A percentile compares a stretch with the other conserved stretches of the same genome.
Evolutionary conservation across 1,140 invertebrate genomes (phyloP).

Genomic region (Monochamus saltuarius): DNA sequence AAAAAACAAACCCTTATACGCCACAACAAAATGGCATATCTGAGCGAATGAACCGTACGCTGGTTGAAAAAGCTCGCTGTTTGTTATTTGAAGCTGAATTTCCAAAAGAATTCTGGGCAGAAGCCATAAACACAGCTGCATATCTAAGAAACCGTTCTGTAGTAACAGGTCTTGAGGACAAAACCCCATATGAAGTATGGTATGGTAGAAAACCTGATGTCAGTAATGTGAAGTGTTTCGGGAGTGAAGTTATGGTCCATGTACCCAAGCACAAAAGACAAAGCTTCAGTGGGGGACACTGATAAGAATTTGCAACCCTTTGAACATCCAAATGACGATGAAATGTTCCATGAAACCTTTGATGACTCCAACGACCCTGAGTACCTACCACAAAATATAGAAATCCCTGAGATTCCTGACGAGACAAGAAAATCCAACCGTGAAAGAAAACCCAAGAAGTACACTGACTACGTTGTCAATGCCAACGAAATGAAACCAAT

Average conservation of each 20-base stretch:
- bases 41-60: conserved; percentile 49
- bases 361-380: conserved; percentile 4
- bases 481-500: conserved; percentile 2
- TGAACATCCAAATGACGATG: conserved; percentile 1
- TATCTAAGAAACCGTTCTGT: conserved; percentile 49
- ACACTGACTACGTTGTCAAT: conserved; percentile 1
- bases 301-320: background rate
- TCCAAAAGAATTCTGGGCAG: conserved; percentile 46
- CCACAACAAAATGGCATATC: conserved; percentile 51
- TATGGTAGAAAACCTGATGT: no score
- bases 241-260: no score
- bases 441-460: background rate
- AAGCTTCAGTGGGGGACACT: conserved; percentile 21
- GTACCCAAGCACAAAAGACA: conserved; percentile 35
- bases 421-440: background rate
- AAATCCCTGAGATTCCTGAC: background rate
- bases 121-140: conserved; percentile 49
- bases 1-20: conserved; percentile 35
- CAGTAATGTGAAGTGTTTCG: no score
- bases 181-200: no score
- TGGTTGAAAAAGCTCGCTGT: conserved; percentile 45
- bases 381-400: background rate
- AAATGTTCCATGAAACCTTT: background rate
- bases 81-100: conserved; percentile 45
- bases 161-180: no score